Conservation (phyloP, 2,888 invertebrate species). For the Glomeris marginata region DNA sequence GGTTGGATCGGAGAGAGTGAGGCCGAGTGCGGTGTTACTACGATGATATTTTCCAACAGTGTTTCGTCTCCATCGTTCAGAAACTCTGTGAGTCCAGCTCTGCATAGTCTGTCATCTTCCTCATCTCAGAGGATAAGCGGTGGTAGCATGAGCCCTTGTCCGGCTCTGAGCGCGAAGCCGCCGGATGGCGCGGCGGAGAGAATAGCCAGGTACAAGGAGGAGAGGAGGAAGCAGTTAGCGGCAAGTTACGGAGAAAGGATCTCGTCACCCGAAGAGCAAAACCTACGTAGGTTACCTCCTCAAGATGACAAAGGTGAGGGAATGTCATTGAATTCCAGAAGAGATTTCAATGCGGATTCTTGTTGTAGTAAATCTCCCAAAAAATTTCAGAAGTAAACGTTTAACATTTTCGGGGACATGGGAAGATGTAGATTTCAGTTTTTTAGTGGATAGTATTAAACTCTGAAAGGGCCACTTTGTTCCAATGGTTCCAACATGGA, state of each 20-base stretch:
- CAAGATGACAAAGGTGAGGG: conserved; percentile 6
- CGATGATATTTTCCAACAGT: no score
- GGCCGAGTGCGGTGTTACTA: no score
- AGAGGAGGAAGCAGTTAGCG: conserved; percentile 50
- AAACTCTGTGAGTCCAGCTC: neutral
- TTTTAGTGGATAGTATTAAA: no score
- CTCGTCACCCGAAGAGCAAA: conserved; percentile 10
- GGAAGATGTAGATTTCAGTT: no score
- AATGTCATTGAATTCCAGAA: neutral
- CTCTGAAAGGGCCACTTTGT: no score
- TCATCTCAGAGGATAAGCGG: neutral
- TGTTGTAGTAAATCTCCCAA: no score
- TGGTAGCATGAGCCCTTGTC: neutral
- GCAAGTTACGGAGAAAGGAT: conserved; percentile 34
- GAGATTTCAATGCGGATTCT: no score
- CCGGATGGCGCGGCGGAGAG: conserved; percentile 35
- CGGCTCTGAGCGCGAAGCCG: conserved; percentile 33
- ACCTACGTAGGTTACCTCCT: conserved; percentile 15
- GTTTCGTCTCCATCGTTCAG: neutral
- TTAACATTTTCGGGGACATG: no score
- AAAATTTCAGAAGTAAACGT: no score
- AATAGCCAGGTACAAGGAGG: conserved; percentile 56
- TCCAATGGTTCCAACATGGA: no score
- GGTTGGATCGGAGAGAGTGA: no score
- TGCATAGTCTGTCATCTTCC: neutral